A percentile compares a stretch with the other conserved stretches of the same genome.
phyloP scores from a whole-genome alignment of 2,888 invertebrate species.

The Plebejus argus region DNA sequence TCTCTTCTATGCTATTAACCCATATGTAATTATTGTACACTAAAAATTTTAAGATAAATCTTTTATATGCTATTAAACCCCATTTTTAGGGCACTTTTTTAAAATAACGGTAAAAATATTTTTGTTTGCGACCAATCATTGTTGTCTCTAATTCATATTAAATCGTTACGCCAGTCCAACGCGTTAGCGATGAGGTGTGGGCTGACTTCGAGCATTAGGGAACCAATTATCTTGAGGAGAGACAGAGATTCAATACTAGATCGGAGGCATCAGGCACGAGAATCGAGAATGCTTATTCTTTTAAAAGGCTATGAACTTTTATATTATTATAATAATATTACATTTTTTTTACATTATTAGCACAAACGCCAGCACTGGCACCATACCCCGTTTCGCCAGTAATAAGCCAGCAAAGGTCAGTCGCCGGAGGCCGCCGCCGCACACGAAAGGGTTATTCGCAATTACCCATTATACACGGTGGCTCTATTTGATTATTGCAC shows the following conservation, averaged over 20 bases:
- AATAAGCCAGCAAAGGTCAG: constrained; percentile 47
- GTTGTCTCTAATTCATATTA: constrained; percentile 7
- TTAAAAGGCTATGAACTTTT: too few relatives aligned
- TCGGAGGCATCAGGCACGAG: too few relatives aligned
- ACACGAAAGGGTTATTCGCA: constrained; percentile 26
- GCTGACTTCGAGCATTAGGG: not conserved
- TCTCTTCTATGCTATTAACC: too few relatives aligned
- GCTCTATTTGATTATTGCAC: constrained; percentile 9
- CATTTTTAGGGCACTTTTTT: too few relatives aligned
- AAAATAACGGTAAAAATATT: not conserved
- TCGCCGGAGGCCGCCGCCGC: constrained; percentile 27
- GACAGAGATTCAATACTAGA: too few relatives aligned
- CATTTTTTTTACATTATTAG: too few relatives aligned
- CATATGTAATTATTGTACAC: too few relatives aligned
- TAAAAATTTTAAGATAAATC: too few relatives aligned
- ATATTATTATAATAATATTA: too few relatives aligned
- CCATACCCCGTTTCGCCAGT: constrained; percentile 44
- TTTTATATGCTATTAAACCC: too few relatives aligned
- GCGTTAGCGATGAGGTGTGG: not conserved
- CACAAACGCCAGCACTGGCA: not conserved
- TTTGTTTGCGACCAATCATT: not conserved
- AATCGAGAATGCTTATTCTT: too few relatives aligned
- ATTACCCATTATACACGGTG: constrained; percentile 23
- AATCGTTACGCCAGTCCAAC: constrained; percentile 11
- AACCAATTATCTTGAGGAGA: too few relatives aligned